Conservation (phyloP, 1,140 invertebrate genomes). For the Schmidtea mediterranea region DNA sequence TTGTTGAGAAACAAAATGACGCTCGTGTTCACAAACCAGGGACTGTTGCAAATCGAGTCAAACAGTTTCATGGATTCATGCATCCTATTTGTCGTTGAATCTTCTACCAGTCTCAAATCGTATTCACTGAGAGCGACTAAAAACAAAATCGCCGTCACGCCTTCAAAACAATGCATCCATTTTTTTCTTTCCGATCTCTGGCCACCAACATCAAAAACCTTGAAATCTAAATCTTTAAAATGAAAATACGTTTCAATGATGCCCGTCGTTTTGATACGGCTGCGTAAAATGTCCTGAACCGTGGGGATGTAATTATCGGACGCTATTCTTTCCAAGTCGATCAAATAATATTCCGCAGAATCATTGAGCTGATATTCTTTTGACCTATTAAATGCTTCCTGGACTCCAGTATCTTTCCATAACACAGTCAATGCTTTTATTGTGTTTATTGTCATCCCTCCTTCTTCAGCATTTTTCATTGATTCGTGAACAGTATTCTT, state of each 20-base stretch:
- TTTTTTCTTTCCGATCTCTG: no score
- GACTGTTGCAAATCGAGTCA: constrained; percentile 33
- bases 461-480: constrained; percentile 46
- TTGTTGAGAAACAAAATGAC: constrained; percentile 79
- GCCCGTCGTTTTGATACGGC: constrained; percentile 72
- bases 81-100: constrained; percentile 35
- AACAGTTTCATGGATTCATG: constrained; percentile 33
- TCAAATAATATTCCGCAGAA: constrained; percentile 30
- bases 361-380: constrained; percentile 79
- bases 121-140: constrained; percentile 86
- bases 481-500: neutral
- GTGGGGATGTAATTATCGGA: constrained; percentile 54
- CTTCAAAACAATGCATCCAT: no score
- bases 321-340: constrained; percentile 49
- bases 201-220: constrained; percentile 27
- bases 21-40: constrained; percentile 31
- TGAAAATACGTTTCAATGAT: constrained; percentile 75
- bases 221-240: constrained; percentile 63
- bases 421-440: constrained; percentile 62
- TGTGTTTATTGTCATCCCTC: constrained; percentile 44
- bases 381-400: constrained; percentile 48
- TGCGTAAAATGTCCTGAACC: constrained; percentile 64
- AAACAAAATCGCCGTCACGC: constrained; percentile 98
- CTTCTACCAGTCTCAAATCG: constrained; percentile 36
- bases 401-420: constrained; percentile 61